Evolutionary conservation across 2,888 invertebrate genomes (phyloP).

Genomic region (Neoascia interrupta): DNA sequence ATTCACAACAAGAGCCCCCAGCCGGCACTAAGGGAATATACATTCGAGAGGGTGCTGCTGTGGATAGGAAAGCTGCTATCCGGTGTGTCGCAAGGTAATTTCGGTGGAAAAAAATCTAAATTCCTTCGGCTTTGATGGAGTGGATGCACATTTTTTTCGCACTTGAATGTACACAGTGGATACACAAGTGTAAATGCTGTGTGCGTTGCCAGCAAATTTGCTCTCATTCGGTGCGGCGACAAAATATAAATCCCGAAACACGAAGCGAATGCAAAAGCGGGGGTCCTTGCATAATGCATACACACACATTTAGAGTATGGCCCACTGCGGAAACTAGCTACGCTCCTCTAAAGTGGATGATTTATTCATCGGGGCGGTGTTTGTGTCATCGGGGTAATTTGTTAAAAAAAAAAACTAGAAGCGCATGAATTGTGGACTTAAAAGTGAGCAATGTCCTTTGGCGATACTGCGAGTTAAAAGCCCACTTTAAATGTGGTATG

Average conservation of each 20-base stretch:
- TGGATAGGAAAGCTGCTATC: conserved; percentile 8
- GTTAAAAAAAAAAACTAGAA: conserved; percentile 60
- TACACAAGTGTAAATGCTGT: conserved; percentile 19
- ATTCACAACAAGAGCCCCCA: neutral
- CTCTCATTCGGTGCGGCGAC: conserved; percentile 42
- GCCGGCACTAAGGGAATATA: neutral
- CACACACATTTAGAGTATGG: too few species aligned
- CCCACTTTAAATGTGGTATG: conserved; percentile 37
- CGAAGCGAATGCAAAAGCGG: conserved; percentile 15
- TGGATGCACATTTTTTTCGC: conserved; percentile 14
- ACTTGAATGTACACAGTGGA: conserved; percentile 23
- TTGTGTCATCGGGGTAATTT: conserved; percentile 66
- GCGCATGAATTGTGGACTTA: conserved; percentile 57
- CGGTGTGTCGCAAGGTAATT: conserved; percentile 43
- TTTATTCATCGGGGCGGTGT: conserved; percentile 63
- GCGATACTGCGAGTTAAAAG: conserved; percentile 27
- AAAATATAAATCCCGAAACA: conserved; percentile 57
- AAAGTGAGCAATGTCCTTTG: conserved; percentile 49
- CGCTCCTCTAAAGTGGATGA: conserved; percentile 58
- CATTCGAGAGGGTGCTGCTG: conserved; percentile 18
- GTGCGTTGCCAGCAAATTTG: conserved; percentile 40
- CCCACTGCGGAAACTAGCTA: conserved; percentile 11
- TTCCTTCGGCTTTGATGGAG: conserved; percentile 38
- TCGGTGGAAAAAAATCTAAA: too few species aligned
- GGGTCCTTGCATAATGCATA: conserved; percentile 49